Evolutionary conservation across 2,888 invertebrate species (phyloP).

Genomic region (Leucophora obtusa): DNA sequence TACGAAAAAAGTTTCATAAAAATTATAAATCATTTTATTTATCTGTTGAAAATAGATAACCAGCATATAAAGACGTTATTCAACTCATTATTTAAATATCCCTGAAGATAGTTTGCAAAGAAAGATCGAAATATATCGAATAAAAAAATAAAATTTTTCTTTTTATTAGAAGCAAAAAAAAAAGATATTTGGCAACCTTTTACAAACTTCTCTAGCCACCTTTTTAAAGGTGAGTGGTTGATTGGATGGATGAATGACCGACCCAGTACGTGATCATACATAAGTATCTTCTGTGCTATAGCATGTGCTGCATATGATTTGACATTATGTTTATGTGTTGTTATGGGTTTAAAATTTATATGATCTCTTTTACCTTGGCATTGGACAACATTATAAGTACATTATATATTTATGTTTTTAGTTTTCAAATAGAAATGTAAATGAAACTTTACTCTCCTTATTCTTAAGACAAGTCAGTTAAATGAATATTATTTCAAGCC

Average conservation of each 20-base stretch:
- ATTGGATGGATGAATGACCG: constrained; percentile 48
- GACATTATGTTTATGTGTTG: constrained; percentile 34
- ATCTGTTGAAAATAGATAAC: too few species aligned
- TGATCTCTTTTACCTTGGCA: constrained; percentile 32
- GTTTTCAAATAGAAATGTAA: constrained; percentile 53
- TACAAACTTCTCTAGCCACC: constrained; percentile 3
- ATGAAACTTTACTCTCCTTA: constrained; percentile 40
- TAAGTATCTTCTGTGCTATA: constrained; percentile 46
- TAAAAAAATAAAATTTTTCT: too few species aligned
- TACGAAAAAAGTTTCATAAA: too few species aligned
- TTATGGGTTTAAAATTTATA: constrained; percentile 20
- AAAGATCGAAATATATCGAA: too few species aligned
- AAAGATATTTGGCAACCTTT: constrained; percentile 54
- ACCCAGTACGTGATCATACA: constrained; percentile 52
- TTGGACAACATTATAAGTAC: constrained; percentile 20
- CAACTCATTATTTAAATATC: too few species aligned
- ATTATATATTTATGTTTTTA: not conserved
- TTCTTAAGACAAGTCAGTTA: constrained; percentile 24
- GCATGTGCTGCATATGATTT: constrained; percentile 63
- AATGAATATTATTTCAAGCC: not conserved
- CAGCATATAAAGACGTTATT: too few species aligned
- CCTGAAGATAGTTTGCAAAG: too few species aligned
- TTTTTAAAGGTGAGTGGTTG: constrained; percentile 29
- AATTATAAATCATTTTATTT: too few species aligned
- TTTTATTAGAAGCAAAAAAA: too few species aligned